Percentiles rank a stretch among this genome's conserved stretches.
phyloP scores from a whole-genome alignment of 2,797 vertebrate species.

The Labeo calbasu region DNA sequence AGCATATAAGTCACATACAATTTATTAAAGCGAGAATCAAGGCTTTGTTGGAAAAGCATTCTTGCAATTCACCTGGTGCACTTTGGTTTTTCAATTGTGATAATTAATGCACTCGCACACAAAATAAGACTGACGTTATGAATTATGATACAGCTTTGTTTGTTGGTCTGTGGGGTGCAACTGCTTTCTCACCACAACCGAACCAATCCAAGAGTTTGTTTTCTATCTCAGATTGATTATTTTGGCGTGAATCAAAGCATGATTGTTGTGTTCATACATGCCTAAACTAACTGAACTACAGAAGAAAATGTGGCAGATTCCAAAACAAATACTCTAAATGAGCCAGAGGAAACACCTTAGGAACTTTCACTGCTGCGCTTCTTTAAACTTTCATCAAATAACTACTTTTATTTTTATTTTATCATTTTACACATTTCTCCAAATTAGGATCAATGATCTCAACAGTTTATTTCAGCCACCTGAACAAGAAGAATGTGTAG shows the following conservation, averaged over 20 bases:
- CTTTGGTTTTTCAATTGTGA: neutral
- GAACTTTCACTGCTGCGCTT: neutral
- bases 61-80: neutral
- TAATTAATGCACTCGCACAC: neutral
- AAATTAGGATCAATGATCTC: neutral
- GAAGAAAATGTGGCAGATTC: neutral
- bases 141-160: neutral
- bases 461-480: neutral
- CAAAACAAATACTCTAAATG: neutral
- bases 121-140: neutral
- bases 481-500: neutral
- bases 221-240: neutral
- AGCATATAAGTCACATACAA: neutral
- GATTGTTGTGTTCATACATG: neutral
- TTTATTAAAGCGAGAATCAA: neutral
- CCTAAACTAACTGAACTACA: neutral
- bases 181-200: neutral
- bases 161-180: neutral
- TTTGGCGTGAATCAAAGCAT: neutral
- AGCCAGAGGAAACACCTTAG: neutral
- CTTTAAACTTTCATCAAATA: neutral
- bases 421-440: neutral
- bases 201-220: neutral
- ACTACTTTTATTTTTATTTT: neutral
- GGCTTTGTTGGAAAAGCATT: neutral